A percentile compares a stretch with the other conserved stretches of the same genome.
phyloP scores from a whole-genome alignment of 2,113 vertebrate genomes.

The Sardina pilchardus region DNA sequence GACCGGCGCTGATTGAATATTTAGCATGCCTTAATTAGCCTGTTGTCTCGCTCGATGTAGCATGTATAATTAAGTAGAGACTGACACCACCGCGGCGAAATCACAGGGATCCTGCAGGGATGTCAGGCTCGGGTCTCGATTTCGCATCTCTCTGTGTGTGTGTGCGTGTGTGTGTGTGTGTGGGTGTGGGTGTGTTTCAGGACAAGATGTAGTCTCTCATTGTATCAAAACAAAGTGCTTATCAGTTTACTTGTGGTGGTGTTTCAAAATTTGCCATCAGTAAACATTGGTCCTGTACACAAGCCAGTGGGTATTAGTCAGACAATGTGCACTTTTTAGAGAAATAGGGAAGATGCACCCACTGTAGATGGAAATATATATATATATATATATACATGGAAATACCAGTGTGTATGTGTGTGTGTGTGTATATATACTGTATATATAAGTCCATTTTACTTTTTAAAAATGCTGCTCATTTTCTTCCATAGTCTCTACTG shows the following conservation, averaged over 20 bases:
- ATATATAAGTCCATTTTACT: not conserved
- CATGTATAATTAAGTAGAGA: conserved; percentile 59
- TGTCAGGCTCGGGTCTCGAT: conserved; percentile 1
- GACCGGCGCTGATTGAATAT: conserved; percentile 63
- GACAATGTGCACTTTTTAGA: not conserved
- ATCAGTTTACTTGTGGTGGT: not conserved
- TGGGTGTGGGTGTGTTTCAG: not conserved
- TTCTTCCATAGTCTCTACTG: not conserved
- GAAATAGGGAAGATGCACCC: too few relatives aligned
- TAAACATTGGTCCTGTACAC: not conserved
- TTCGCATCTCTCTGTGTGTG: conserved; percentile 19
- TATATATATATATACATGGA: not conserved
- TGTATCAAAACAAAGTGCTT: conserved; percentile 29
- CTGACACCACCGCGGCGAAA: conserved; percentile 30
- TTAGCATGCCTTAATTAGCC: conserved; percentile 64
- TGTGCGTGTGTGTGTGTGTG: conserved; percentile 28
- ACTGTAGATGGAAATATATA: too few relatives aligned
- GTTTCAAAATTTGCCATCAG: not conserved
- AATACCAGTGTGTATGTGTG: too few relatives aligned
- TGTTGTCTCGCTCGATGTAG: conserved; percentile 61
- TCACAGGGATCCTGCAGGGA: conserved; percentile 32
- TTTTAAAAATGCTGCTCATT: not conserved
- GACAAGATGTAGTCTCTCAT: not conserved
- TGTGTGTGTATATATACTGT: not conserved
- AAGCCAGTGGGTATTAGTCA: not conserved